Evolutionary conservation across 2,888 invertebrate genomes (phyloP).

Genomic region (Papilio elwesi): DNA sequence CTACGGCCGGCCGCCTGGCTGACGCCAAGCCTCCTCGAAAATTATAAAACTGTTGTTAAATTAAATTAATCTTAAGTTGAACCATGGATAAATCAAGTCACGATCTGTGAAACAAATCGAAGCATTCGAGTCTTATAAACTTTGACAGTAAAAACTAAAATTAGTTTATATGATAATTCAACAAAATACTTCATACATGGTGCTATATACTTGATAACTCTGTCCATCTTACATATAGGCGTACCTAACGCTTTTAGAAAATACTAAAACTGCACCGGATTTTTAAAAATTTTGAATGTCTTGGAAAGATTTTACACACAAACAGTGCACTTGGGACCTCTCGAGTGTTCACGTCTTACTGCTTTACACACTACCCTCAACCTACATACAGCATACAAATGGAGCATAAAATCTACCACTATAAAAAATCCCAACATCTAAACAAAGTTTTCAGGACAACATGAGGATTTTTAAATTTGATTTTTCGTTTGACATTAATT

Average conservation of each 20-base stretch:
- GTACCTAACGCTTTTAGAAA: neutral
- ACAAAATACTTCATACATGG: too few species aligned
- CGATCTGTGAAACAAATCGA: too few species aligned
- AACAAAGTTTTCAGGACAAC: slow-evolving; percentile 8
- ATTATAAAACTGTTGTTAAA: too few species aligned
- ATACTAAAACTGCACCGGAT: slow-evolving; percentile 8
- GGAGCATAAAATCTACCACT: slow-evolving; percentile 8
- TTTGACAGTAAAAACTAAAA: too few species aligned
- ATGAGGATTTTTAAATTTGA: neutral
- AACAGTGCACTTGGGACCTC: slow-evolving; percentile 21
- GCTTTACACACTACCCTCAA: slow-evolving; percentile 23
- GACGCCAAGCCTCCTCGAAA: too few species aligned
- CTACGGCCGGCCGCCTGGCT: too few species aligned
- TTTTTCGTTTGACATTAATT: neutral
- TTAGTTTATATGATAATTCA: too few species aligned
- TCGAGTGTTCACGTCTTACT: slow-evolving; percentile 13
- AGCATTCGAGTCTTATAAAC: too few species aligned
- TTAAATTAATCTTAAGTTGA: neutral
- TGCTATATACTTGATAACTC: too few species aligned
- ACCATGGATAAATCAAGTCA: neutral
- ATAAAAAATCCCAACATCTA: neutral
- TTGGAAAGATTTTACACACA: slow-evolving; percentile 15
- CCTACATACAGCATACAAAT: slow-evolving; percentile 27
- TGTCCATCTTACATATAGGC: neutral
- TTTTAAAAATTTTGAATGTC: neutral